Evolutionary conservation across 2,113 vertebrate species (phyloP).

Genomic region (Emydocephalus ijimae): DNA sequence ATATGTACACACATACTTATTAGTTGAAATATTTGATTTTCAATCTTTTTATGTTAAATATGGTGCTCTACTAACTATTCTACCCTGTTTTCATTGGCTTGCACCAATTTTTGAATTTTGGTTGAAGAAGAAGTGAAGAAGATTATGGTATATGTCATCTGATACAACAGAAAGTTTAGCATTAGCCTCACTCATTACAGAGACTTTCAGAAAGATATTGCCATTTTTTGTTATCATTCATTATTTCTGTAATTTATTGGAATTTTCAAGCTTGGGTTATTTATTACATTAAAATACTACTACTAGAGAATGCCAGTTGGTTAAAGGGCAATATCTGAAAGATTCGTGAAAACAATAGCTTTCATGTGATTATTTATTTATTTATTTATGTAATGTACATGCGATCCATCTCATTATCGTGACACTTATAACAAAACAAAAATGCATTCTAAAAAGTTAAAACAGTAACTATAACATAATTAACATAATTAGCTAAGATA

Average conservation of each 20-base stretch:
- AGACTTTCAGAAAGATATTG: not conserved
- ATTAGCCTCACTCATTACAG: not conserved
- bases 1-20: not conserved
- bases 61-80: not conserved
- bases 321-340: not conserved
- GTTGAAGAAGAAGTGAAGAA: not conserved
- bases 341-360: not conserved
- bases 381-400: not conserved
- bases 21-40: not conserved
- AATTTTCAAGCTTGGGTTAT: not conserved
- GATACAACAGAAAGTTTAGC: not conserved
- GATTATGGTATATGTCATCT: not conserved
- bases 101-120: not conserved
- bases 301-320: not conserved
- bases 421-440: not conserved
- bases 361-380: not conserved
- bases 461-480: not conserved
- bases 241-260: not conserved
- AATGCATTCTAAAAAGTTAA: not conserved
- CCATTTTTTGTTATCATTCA: not conserved
- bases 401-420: not conserved
- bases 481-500: not conserved
- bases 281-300: not conserved
- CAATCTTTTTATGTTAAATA: not conserved
- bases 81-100: not conserved